Base-by-base conservation (phyloP, 1,140 invertebrate species). In the Ceratina calcarata region DNA sequence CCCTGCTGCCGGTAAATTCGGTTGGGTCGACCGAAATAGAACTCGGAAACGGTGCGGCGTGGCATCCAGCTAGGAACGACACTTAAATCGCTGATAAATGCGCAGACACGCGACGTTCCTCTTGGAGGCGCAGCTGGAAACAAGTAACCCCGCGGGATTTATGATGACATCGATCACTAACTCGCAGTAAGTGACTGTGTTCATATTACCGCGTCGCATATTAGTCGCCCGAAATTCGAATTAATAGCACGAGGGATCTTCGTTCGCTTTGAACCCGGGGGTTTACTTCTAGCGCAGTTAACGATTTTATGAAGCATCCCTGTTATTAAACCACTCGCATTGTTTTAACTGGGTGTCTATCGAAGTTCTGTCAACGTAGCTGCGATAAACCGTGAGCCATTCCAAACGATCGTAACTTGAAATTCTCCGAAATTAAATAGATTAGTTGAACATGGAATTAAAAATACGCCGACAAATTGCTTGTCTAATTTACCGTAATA, bases 1-100 rank as follows among this genome's bases (percentile, higher is more conserved):
- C 37, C 37, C 6, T 45, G 37, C 6, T 10, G 37, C 13, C 12
- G 7, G 7, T 22, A 13, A 49, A 32, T 65, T 55, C 18, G 55
- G 51, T 45, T 55, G 49, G 49, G 20, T 20, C n/a, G 55, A 55
- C 45, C 15, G 60, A 62, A 83, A 67, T 70, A 49, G 37, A 53
- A 24, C 18, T 45, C 37, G 37, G 37, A 45, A 45, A 45, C 37
- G 37, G 37, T 10, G 27, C 27, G 53, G n/a, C 65, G 51, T 20
- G 27, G 37, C 18, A 51, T 61, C 24, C 15, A 18, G 27, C 32
- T 58, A 68, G 70, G 10, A 80, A 64, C 20, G 70, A 60, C 37
- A 32, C 68, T 68, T 77, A 83, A 78, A 72, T 81, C 57, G 79
- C 64, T 83, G 67, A 83, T 81, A 81, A 76, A 83, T 72, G 82